phyloP scores from a whole-genome alignment of 2,113 vertebrate species.

The Colaptes auratus region DNA sequence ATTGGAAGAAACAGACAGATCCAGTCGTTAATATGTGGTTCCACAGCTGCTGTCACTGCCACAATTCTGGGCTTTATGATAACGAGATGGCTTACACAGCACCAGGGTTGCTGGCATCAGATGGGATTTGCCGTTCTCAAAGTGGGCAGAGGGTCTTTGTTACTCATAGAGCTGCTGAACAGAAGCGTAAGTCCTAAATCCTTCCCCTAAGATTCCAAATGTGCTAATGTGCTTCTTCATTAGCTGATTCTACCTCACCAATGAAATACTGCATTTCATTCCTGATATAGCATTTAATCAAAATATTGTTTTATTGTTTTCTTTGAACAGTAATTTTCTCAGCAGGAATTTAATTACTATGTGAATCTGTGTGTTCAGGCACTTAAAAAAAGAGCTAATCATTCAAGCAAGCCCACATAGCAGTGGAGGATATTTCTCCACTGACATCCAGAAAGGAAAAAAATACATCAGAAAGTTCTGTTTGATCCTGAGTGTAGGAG shows the following conservation, averaged over 20 bases:
- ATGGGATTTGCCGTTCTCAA: no score
- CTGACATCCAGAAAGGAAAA: constrained; percentile 14
- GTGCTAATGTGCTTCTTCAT: not conserved
- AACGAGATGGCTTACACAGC: no score
- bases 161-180: not conserved
- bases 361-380: constrained; percentile 31
- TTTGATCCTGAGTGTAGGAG: constrained; percentile 13
- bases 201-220: not conserved
- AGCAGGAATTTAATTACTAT: constrained; percentile 47
- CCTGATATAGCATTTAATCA: constrained; percentile 20
- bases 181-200: not conserved
- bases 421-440: constrained; percentile 32
- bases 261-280: constrained; percentile 1
- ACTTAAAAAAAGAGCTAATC: constrained; percentile 30
- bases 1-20: no score
- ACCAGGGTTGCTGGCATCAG: no score
- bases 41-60: no score
- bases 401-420: constrained; percentile 41
- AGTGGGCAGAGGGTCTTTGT: no score
- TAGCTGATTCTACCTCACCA: not conserved
- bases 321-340: constrained; percentile 45
- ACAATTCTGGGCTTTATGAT: no score
- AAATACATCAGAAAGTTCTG: not conserved
- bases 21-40: no score
- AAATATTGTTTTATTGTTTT: constrained; percentile 20